Base-by-base conservation (phyloP, 2,888 invertebrate species). In the Drosophila pullipes region DNA sequence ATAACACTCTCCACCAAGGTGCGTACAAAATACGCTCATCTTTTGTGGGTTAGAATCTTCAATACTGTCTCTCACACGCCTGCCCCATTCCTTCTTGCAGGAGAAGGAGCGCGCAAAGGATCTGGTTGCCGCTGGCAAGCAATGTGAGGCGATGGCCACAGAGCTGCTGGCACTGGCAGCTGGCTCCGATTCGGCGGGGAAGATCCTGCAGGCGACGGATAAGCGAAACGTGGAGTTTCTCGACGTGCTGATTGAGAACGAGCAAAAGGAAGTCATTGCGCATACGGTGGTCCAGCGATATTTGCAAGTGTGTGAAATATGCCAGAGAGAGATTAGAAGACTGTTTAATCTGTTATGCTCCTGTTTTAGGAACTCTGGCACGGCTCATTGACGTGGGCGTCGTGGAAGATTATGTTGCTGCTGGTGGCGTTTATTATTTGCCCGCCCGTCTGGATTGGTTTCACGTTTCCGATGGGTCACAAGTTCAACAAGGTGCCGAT, bases 91-190 rank as follows among this genome's bases (percentile, higher is more conserved):
- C 5, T 3, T 1, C 13, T 22, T 55, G n/a, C 52, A 96, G 96
- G 99, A 99, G 94, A 99, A 99, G 94, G 99, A 99, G 94, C 95
- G 99, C 92, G 98, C 99, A 74, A 98, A 98, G 94, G 99, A 99
- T 94, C 95, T 99, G 81, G 97, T 98, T 90, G 97, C 97, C 33
- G 99, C 99, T 44, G 98, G 98, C 11, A 98, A 98, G 92, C 98
- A 98, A 94, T 99, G 99, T 93, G 99, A 99, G 94, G 96, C 96
- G 30, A 99, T 99, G 98, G 99, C 99, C 31, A 99, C 99, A 0
- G 99, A 99, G 91, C 94, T 99, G 69, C 93, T 99, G 73, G 98
- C 99, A 0, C 94, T 99, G 60, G 98, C 99, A 0, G 98, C 99
- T 4, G 98, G 98, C 11, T 96, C 97, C 0, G 98, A 99, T 94